Evolutionary conservation across 2,113 vertebrate species (phyloP).

Genomic region (Emydocephalus ijimae): DNA sequence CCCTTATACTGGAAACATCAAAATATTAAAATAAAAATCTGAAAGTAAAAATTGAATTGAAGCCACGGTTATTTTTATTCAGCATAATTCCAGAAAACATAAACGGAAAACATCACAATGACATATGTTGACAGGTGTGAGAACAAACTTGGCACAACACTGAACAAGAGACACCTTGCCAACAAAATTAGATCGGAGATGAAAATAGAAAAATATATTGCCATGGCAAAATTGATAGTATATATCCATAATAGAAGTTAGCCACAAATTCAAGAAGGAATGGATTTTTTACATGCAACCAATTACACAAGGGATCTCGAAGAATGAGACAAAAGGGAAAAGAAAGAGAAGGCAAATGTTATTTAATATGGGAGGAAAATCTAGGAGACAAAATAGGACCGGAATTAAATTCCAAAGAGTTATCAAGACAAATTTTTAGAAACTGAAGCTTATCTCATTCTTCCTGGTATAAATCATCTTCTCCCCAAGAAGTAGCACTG

Average conservation of each 20-base stretch:
- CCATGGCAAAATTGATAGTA: background rate
- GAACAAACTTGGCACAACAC: background rate
- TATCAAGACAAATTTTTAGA: background rate
- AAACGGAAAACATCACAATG: background rate
- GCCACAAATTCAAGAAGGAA: background rate
- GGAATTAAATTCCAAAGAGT: background rate
- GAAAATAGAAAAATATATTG: background rate
- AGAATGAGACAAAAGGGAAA: background rate
- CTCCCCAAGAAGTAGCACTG: background rate
- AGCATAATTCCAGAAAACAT: background rate
- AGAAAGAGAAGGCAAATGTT: background rate
- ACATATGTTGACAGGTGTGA: background rate
- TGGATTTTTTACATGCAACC: too few relatives aligned
- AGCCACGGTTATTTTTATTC: background rate
- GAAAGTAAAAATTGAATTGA: background rate
- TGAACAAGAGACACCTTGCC: background rate
- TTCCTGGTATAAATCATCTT: slow-evolving; percentile 3
- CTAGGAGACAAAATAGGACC: background rate
- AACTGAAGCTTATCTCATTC: slow-evolving; percentile 12
- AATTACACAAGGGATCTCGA: background rate
- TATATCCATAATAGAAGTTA: background rate
- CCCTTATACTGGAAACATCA: background rate
- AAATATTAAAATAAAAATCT: background rate
- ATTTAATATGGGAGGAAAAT: background rate
- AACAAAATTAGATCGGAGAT: background rate